Conservation (phyloP, 2,888 invertebrate species). For the Allygus modestus region DNA sequence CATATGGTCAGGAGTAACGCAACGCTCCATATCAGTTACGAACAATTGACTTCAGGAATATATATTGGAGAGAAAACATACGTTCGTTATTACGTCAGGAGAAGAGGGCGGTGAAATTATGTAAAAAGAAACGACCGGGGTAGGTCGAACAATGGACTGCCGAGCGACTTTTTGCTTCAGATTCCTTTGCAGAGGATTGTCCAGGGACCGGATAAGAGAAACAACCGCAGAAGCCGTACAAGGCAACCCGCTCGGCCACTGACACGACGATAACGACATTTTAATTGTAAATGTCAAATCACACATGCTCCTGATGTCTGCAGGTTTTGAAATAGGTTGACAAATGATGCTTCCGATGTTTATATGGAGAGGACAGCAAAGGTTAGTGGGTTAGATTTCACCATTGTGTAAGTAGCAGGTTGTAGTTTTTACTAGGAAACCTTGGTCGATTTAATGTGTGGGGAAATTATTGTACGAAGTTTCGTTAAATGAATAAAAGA, state of each 20-base stretch:
- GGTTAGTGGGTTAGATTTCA: constrained; percentile 34
- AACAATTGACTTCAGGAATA: too few species aligned
- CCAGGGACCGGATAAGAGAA: constrained; percentile 7
- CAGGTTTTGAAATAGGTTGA: constrained; percentile 38
- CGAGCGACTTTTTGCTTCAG: constrained; percentile 38
- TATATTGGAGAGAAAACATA: not conserved
- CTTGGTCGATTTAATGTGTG: not conserved
- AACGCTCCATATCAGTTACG: too few species aligned
- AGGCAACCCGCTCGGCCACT: constrained; percentile 23
- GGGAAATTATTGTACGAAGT: too few species aligned
- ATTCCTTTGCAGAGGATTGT: constrained; percentile 29
- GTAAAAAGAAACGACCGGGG: constrained; percentile 28
- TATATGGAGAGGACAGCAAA: constrained; percentile 22
- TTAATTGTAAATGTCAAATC: constrained; percentile 50
- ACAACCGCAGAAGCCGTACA: constrained; percentile 21
- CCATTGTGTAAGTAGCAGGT: constrained; percentile 24
- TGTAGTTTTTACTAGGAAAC: not conserved
- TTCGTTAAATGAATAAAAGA: too few species aligned
- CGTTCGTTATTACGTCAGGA: not conserved
- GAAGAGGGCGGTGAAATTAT: constrained; percentile 13
- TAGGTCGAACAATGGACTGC: constrained; percentile 18
- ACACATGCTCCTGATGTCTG: constrained; percentile 13
- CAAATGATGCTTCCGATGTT: constrained; percentile 28
- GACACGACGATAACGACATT: constrained; percentile 35
- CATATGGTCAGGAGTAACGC: too few species aligned